These are phyloP conservation scores for Chironomus tentans DNA, from an alignment of 2,888 invertebrate species.

Conservation along the genomic window DNA sequence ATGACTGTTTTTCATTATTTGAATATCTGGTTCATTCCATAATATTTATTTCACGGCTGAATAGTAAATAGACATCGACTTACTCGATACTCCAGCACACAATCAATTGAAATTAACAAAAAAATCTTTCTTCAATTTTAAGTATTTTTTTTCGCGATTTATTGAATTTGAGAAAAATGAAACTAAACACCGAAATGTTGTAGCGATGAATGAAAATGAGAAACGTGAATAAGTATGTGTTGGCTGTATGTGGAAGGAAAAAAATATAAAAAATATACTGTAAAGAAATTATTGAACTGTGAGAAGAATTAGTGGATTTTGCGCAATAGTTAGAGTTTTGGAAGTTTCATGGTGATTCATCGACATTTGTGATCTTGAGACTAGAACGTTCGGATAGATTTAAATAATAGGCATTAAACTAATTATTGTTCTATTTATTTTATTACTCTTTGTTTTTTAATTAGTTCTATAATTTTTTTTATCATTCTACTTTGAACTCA, in stretches of 20 bases:
- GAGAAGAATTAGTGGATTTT: background rate
- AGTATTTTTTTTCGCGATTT: background rate
- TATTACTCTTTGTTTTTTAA: no score
- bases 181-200: constrained; percentile 2
- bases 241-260: background rate
- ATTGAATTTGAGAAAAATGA: background rate
- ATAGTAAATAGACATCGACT: background rate
- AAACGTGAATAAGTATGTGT: background rate
- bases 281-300: constrained; percentile 15
- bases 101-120: background rate
- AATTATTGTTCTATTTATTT: no score
- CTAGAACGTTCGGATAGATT: background rate
- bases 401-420: no score
- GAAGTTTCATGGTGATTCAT: background rate
- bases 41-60: background rate
- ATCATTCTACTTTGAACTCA: no score
- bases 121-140: background rate
- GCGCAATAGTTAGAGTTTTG: constrained; percentile 2
- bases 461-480: no score
- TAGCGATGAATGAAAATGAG: background rate
- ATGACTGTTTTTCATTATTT: no score
- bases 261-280: no score
- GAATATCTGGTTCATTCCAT: no score
- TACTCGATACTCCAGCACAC: background rate
- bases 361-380: background rate